Percentiles rank a stretch among this genome's conserved stretches.
Conservation (phyloP, 2,113 vertebrate genomes). For the Callorhinus ursinus region DNA sequence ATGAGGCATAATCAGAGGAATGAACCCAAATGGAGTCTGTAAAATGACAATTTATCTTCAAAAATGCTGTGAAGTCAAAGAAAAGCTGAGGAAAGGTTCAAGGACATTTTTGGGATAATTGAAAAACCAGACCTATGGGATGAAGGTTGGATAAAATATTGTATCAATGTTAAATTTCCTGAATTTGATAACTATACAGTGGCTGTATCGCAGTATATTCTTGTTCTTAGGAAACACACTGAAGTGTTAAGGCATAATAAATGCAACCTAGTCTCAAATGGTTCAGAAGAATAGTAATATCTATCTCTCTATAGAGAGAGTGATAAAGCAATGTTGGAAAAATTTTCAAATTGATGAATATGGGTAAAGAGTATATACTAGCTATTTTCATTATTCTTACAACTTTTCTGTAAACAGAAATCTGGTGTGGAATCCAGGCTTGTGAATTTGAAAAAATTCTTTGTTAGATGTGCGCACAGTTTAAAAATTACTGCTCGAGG, state of each 20-base stretch:
- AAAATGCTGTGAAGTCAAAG: neutral
- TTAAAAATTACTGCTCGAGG: neutral
- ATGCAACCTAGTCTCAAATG: neutral
- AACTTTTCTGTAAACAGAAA: neutral
- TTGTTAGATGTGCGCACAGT: neutral
- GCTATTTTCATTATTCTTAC: neutral
- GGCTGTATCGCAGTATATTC: neutral
- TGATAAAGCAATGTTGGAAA: neutral
- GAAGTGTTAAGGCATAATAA: neutral
- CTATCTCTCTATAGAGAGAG: neutral
- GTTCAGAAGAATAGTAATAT: neutral
- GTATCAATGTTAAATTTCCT: neutral
- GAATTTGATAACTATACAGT: neutral
- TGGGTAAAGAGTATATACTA: neutral
- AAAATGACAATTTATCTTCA: neutral
- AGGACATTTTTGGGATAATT: neutral
- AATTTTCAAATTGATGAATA: slow-evolving; percentile 26
- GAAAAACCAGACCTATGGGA: neutral
- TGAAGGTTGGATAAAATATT: neutral
- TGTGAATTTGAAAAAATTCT: neutral
- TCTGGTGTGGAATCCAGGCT: neutral
- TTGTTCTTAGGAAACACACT: neutral
- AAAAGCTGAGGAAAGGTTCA: neutral
- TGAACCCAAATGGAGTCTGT: neutral
- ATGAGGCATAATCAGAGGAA: slow-evolving; percentile 11